These are phyloP conservation scores for Hermetia illucens DNA, from an alignment of 1,140 invertebrate species.

Conservation along the genomic window DNA sequence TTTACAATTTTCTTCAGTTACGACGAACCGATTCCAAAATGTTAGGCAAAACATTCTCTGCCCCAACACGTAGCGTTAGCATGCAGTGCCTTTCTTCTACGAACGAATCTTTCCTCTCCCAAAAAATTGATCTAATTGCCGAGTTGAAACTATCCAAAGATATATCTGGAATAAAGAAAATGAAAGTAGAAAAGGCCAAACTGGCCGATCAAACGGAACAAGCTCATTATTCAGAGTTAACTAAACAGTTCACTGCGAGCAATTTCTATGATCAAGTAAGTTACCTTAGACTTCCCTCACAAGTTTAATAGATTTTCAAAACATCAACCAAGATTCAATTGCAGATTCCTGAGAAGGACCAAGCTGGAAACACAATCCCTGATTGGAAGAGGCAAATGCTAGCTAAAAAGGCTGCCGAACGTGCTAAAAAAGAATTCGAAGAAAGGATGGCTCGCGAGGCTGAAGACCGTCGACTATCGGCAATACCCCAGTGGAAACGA, in stretches of 20 bases:
- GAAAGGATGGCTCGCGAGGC: slow-evolving; percentile 68
- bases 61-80: slow-evolving; percentile 55
- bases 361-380: slow-evolving; percentile 76
- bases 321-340: slow-evolving; percentile 23
- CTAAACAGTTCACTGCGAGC: slow-evolving; percentile 66
- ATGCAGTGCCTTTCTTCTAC: slow-evolving; percentile 50
- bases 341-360: slow-evolving; percentile 79
- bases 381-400: slow-evolving; percentile 91
- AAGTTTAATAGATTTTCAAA: slow-evolving; percentile 5
- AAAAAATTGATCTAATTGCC: slow-evolving; percentile 76
- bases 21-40: slow-evolving; percentile 59
- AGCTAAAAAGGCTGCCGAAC: slow-evolving; percentile 82
- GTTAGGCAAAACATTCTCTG: slow-evolving; percentile 62
- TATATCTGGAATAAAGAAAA: slow-evolving; percentile 76
- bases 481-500: slow-evolving; percentile 86
- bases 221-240: slow-evolving; percentile 66
- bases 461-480: slow-evolving; percentile 67
- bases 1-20: slow-evolving; percentile 35
- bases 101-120: slow-evolving; percentile 52
- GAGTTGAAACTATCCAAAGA: slow-evolving; percentile 82
- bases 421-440: slow-evolving; percentile 77
- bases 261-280: slow-evolving; percentile 78
- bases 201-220: slow-evolving; percentile 64
- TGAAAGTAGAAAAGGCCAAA: slow-evolving; percentile 75
- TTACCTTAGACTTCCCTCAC: neutral